phyloP scores from a whole-genome alignment of 2,797 vertebrate species.

The Acomys russatus region DNA sequence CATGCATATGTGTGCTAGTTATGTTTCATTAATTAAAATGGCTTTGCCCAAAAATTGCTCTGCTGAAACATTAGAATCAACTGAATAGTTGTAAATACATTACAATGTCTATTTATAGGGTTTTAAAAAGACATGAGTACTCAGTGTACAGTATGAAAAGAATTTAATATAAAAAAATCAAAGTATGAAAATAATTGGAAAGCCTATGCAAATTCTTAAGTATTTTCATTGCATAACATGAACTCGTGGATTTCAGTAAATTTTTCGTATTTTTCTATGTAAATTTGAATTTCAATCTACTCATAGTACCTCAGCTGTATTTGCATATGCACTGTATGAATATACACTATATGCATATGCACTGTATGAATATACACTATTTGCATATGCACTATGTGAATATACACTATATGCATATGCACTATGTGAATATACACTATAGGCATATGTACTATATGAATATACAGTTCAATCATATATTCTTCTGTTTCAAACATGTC shows the following conservation, averaged over 20 bases:
- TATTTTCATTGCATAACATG: not conserved
- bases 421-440: too few species aligned
- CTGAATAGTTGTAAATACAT: constrained; percentile 41
- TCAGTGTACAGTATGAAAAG: constrained; percentile 54
- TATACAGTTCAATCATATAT: constrained; percentile 17
- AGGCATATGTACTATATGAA: not conserved
- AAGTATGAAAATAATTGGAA: constrained; percentile 5
- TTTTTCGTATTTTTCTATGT: constrained; percentile 13
- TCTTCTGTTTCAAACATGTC: not conserved
- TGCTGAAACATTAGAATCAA: not conserved
- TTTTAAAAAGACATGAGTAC: constrained; percentile 34
- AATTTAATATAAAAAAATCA: constrained; percentile 45
- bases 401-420: too few species aligned
- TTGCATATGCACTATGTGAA: not conserved
- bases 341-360: not conserved
- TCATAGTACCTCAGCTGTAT: not conserved
- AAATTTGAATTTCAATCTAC: not conserved
- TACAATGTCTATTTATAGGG: not conserved
- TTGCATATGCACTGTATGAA: not conserved
- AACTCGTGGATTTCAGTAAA: constrained; percentile 47
- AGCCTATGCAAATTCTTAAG: not conserved
- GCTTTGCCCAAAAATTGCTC: constrained; percentile 9
- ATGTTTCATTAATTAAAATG: constrained; percentile 47
- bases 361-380: not conserved
- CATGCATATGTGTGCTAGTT: not conserved